phyloP scores from a whole-genome alignment of 1,140 invertebrate species.

The Sinonovacula constricta region DNA sequence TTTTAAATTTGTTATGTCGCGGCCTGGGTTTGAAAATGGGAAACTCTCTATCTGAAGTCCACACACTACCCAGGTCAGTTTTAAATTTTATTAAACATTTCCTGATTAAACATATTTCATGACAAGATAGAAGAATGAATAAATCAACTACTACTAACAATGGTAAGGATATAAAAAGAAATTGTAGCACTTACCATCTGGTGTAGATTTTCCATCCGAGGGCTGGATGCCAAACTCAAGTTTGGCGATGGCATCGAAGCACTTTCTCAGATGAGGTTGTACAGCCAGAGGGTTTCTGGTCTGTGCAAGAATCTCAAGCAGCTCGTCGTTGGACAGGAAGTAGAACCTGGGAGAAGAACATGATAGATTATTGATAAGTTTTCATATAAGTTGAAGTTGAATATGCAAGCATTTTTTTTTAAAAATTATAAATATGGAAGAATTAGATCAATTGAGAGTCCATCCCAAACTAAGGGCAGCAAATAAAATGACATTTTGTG shows the following conservation, averaged over 20 bases:
- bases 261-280: slow-evolving; percentile 92
- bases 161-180: neutral
- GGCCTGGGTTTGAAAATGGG: no score
- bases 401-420: no score
- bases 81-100: neutral
- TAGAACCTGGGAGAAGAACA: slow-evolving; percentile 73
- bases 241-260: slow-evolving; percentile 87
- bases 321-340: slow-evolving; percentile 79
- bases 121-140: neutral
- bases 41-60: no score
- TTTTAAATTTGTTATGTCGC: no score
- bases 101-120: neutral
- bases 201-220: slow-evolving; percentile 64
- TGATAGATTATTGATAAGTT: no score
- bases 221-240: slow-evolving; percentile 86
- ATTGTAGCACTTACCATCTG: slow-evolving; percentile 66
- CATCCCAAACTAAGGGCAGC: no score
- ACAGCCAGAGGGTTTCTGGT: slow-evolving; percentile 91
- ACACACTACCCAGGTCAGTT: neutral
- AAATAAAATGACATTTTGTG: no score
- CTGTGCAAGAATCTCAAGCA: slow-evolving; percentile 81
- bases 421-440: no score
- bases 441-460: no score
- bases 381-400: no score
- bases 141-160: neutral